phyloP scores from a whole-genome alignment of 2,797 vertebrate species.

The Anabacerthia variegaticeps region DNA sequence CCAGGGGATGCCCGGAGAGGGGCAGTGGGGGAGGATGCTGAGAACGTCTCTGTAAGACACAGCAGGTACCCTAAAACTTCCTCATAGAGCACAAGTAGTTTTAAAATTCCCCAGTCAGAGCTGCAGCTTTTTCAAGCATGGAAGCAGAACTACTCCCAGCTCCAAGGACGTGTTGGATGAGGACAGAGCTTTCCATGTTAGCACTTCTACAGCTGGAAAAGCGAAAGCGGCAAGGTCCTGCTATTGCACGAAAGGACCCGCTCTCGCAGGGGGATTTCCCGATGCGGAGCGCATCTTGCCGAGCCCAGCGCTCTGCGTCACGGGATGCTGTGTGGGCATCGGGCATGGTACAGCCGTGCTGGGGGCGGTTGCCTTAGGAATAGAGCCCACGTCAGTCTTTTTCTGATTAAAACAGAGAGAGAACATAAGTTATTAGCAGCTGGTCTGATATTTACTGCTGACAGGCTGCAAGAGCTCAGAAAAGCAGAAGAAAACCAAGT shows the following conservation, averaged over 20 bases:
- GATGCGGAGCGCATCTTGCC: rapidly evolving
- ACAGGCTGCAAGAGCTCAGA: not conserved
- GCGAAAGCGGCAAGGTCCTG: rapidly evolving
- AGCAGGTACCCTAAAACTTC: not conserved
- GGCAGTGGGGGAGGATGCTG: not conserved
- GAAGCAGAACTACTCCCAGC: not conserved
- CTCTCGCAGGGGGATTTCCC: not conserved
- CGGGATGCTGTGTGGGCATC: not conserved
- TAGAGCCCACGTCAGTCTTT: not conserved
- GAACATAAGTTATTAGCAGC: not conserved
- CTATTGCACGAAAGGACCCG: not conserved
- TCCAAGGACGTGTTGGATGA: rapidly evolving
- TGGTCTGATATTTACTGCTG: not conserved
- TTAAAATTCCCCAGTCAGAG: not conserved
- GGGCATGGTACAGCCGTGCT: rapidly evolving
- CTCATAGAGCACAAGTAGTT: not conserved
- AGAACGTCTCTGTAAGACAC: not conserved
- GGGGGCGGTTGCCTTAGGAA: not conserved
- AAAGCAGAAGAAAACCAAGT: not conserved
- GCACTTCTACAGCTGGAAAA: not conserved
- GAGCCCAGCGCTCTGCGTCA: not conserved
- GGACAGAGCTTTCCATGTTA: not conserved
- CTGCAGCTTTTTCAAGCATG: not conserved
- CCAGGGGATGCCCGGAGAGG: rapidly evolving
- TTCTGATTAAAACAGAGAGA: not conserved